Base-by-base conservation (phyloP, 2,888 invertebrate genomes). In the Anagyrus pseudococci region DNA sequence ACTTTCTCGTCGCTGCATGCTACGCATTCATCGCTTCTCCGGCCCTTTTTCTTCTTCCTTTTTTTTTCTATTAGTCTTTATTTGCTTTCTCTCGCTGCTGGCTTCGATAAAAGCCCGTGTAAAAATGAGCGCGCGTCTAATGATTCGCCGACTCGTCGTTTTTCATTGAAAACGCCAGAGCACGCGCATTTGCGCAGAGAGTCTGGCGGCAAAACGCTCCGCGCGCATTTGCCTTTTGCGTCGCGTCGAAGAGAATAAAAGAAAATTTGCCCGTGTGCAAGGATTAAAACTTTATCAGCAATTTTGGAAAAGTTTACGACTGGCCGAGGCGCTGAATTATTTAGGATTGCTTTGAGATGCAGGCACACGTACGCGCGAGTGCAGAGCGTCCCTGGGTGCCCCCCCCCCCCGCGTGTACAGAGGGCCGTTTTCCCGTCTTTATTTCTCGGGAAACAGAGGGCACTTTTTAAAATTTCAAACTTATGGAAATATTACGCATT, bases 211-310 rank as follows among this genome's bases (percentile, higher is more conserved):
- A 19, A 10, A 10, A 10, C 19, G 19, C 44, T 20, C 10, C 19
- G 10, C 17, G 10, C 20, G 44, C 26, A 17, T 33, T 10, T 44
- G 4, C 22, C 41, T n/a, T 17, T 44, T n/a, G n/a, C n/a, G n/a
- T n/a, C n/a, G n/a, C n/a, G n/a, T n/a, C n/a, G n/a, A n/a, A n/a
- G n/a, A n/a, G n/a, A n/a, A n/a, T n/a, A n/a, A n/a, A n/a, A n/a
- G n/a, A n/a, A 8, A 44, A 44, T 15, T 33, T 50, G 19, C 4
- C 29, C 29, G 49, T 44, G 25, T n/a, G n/a, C n/a, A 48, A 20
- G 33, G n/a, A 58, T 58, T 22, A 58, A 58, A 58, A 50, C 26
- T 50, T 58, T 29, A 50, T 29, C 7, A 7, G 19, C 43, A 29
- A 58, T 58, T 58, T 29, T 6, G 25, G 17, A 29, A 55, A 48